Conservation (phyloP, 2,888 invertebrate genomes). For the Neoaliturus tenellus region DNA sequence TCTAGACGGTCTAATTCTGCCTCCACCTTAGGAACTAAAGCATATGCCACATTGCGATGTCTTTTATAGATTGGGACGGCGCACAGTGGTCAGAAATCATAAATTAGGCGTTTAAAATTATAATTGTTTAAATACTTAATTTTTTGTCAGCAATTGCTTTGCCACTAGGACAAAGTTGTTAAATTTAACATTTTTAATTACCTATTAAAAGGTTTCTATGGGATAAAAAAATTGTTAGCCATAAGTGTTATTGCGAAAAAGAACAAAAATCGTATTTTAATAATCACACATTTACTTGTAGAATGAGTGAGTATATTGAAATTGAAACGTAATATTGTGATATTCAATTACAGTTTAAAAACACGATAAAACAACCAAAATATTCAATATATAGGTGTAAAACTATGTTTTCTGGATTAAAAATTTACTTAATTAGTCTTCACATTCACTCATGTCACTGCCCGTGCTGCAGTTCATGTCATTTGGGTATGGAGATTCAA, state of each 20-base stretch:
- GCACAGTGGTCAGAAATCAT: not conserved
- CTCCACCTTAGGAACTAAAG: too few species aligned
- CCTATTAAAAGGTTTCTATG: not conserved
- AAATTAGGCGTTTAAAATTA: not conserved
- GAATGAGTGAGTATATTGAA: not conserved
- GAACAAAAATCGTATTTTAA: not conserved
- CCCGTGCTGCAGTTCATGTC: not conserved
- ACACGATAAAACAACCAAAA: too few species aligned
- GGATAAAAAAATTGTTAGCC: too few species aligned
- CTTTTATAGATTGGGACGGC: too few species aligned
- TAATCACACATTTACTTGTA: not conserved
- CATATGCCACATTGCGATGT: too few species aligned
- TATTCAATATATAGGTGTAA: not conserved
- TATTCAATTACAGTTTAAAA: too few species aligned
- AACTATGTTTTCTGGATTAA: not conserved
- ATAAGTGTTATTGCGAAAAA: not conserved
- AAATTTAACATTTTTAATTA: not conserved
- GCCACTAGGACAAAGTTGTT: not conserved
- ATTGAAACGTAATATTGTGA: not conserved
- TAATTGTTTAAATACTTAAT: not conserved
- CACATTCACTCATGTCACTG: not conserved
- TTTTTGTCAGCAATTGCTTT: not conserved
- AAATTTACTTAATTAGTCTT: not conserved
- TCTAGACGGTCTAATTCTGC: too few species aligned
- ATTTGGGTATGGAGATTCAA: not conserved